These are phyloP conservation scores for Notiomystis cincta DNA, from an alignment of 2,113 vertebrate genomes.

Conservation along the genomic window DNA sequence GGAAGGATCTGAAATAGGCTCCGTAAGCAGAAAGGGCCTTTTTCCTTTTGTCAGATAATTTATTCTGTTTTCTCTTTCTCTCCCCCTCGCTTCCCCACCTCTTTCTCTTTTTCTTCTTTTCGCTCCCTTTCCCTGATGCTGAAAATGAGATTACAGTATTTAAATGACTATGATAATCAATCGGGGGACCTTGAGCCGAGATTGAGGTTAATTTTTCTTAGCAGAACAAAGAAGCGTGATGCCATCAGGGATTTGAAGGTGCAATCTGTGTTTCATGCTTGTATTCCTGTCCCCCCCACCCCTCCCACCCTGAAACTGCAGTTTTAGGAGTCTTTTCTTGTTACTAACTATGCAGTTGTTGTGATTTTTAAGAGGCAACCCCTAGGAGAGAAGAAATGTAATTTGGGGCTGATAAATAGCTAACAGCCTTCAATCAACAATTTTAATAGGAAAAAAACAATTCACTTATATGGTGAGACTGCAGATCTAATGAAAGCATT, in stretches of 20 bases:
- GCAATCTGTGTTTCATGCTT: conserved; percentile 73
- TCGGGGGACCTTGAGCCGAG: conserved; percentile 78
- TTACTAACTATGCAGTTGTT: conserved; percentile 53
- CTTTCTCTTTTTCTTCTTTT: conserved; percentile 75
- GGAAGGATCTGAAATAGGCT: conserved; percentile 90
- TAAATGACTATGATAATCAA: conserved; percentile 99
- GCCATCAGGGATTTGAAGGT: conserved; percentile 67
- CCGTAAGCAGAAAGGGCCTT: conserved; percentile 71
- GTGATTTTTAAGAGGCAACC: conserved; percentile 38
- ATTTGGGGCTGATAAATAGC: conserved; percentile 67
- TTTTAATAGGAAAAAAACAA: conserved; percentile 68
- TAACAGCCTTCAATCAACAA: conserved; percentile 67
- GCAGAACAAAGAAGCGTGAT: conserved; percentile 81
- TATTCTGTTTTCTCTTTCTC: conserved; percentile 74
- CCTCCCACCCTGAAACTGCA: conserved; percentile 30
- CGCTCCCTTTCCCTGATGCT: conserved; percentile 85
- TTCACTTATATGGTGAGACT: not conserved
- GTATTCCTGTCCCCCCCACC: not conserved
- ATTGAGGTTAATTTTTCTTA: conserved; percentile 86
- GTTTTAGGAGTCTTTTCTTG: conserved; percentile 73
- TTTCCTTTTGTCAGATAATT: conserved; percentile 82
- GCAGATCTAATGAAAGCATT: conserved; percentile 48
- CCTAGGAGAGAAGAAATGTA: conserved; percentile 61
- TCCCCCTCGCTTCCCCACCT: conserved; percentile 54
- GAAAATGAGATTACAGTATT: conserved; percentile 99